Conservation (phyloP, 2,888 invertebrate species). For the Drosophila colorata region DNA sequence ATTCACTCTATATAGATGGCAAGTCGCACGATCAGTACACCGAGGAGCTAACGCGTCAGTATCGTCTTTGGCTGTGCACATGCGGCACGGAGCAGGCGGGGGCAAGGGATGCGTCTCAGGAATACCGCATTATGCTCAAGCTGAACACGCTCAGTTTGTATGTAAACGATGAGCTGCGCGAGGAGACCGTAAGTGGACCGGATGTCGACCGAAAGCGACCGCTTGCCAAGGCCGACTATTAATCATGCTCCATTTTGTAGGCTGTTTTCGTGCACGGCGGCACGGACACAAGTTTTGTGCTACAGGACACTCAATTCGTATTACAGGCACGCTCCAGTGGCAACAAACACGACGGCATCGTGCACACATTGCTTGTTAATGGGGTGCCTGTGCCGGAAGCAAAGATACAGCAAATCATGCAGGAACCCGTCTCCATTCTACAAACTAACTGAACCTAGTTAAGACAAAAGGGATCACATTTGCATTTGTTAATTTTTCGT, state of each 20-base stretch:
- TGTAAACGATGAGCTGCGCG: constrained; percentile 83
- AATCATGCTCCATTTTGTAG: constrained; percentile 84
- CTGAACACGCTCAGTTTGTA: constrained; percentile 84
- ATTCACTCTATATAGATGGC: constrained; percentile 93
- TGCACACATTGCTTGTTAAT: constrained; percentile 87
- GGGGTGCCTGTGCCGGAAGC: constrained; percentile 83
- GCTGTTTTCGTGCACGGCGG: constrained; percentile 94
- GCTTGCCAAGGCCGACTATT: neutral
- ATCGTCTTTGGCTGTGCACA: constrained; percentile 90
- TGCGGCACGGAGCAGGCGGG: constrained; percentile 13
- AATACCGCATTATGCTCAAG: constrained; percentile 90
- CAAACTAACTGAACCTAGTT: constrained; percentile 58
- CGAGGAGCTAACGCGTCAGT: constrained; percentile 91
- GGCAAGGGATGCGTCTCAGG: constrained; percentile 84
- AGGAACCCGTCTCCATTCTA: constrained; percentile 81
- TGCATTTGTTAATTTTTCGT: constrained; percentile 56
- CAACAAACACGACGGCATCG: constrained; percentile 86
- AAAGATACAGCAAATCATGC: constrained; percentile 82
- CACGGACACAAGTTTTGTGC: constrained; percentile 91
- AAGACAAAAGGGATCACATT: constrained; percentile 17
- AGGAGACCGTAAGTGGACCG: constrained; percentile 76
- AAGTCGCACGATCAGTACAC: constrained; percentile 92
- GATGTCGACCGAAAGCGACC: neutral
- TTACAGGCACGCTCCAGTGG: constrained; percentile 84
- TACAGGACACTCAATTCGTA: constrained; percentile 82